Base-by-base conservation (phyloP, 2,888 invertebrate species). In the Sminthurinus aureus region DNA sequence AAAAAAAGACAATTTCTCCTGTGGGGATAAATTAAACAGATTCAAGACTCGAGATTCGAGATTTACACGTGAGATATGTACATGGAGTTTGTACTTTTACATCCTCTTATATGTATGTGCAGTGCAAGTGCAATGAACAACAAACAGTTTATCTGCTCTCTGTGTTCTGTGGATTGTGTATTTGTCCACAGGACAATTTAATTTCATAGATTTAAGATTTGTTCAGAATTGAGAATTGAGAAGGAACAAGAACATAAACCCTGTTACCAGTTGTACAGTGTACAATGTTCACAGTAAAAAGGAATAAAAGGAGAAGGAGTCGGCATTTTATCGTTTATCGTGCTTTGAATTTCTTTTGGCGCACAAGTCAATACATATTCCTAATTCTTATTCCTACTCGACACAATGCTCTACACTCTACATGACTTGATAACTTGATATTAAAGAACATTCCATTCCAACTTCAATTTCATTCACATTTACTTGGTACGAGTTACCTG, bases 141-240 rank as follows among this genome's bases (percentile, higher is more conserved):
- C 8, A 69, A 69, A 69, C 13, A 22, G 67, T 69, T 18, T n/a
- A 64, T 64, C n/a, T 64, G 1, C 64, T 18, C n/a, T 64, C n/a
- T 64, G n/a, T 64, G 9, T 15, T 18, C 64, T 64, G 3, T 64
- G 64, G 1, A 69, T 69, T 75, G 51, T 50, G 13, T 81, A 13
- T 73, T 13, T 80, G 79, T 80, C 79, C 79, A 80, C 71, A 22
- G 80, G 80, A 64, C 51, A 81, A 71, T 81, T 81, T 79, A 58
- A 81, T 51, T 81, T 74, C 69, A 24, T 73, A 69, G 18, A 24
- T 22, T 69, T 15, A 9, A 58, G 15, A 58, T 58, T 58, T 58
- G 58, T 18, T 58, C 38, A 73, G 73, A n/a, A n/a, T n/a, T n/a
- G n/a, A n/a, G n/a, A n/a, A n/a, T n/a, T n/a, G n/a, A n/a, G n/a